Evolutionary conservation across 2,888 invertebrate genomes (phyloP).

Genomic region (Trichopoda pennipes): DNA sequence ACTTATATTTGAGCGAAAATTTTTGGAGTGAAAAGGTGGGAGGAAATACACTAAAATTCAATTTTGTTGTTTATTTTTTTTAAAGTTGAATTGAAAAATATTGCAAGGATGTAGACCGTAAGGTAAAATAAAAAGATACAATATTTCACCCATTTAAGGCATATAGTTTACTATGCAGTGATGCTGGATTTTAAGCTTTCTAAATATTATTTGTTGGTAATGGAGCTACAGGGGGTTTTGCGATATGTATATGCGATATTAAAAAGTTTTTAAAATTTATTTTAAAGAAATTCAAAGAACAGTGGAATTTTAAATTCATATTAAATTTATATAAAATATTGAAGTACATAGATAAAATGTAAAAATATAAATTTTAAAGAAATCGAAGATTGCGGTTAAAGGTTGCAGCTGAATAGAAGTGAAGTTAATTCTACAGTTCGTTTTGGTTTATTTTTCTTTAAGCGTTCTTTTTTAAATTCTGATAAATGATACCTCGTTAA

Average conservation of each 20-base stretch:
- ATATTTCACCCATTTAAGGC: conserved; percentile 12
- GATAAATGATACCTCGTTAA: neutral
- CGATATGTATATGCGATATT: no score
- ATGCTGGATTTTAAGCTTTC: neutral
- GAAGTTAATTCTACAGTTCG: no score
- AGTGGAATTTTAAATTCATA: no score
- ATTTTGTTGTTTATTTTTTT: conserved; percentile 32
- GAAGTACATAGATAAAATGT: no score
- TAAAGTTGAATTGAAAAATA: conserved; percentile 31
- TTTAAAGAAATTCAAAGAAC: neutral
- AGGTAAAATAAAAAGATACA: neutral
- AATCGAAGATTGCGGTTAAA: no score
- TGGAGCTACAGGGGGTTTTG: neutral
- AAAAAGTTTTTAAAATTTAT: neutral
- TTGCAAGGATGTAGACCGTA: neutral
- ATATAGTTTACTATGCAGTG: neutral
- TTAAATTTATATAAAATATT: no score
- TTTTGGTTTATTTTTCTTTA: no score
- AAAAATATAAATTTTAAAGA: no score
- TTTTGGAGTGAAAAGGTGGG: conserved; percentile 21
- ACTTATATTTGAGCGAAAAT: conserved; percentile 4
- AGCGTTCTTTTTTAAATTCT: neutral
- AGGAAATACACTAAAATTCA: conserved; percentile 40
- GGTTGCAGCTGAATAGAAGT: no score
- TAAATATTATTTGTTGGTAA: neutral